Conservation (phyloP, 2,888 invertebrate genomes). For the Dicyrtomina minuta region DNA sequence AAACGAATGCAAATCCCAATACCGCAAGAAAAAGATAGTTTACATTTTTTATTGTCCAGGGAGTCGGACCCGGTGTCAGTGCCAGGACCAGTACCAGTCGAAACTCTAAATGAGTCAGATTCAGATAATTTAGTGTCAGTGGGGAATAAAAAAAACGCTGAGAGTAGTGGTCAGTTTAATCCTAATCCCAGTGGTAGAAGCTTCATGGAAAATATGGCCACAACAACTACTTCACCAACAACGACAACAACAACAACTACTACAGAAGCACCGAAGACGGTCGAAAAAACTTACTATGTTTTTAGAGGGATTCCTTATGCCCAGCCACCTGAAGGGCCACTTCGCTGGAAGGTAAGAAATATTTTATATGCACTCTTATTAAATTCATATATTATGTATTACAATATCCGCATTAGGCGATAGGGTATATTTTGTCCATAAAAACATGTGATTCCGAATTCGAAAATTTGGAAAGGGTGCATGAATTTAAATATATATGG, state of each 20-base stretch:
- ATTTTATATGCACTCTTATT: neutral
- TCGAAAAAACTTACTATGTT: constrained; percentile 36
- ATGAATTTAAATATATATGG: no score
- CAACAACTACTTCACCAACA: neutral
- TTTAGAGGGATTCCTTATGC: constrained; percentile 49
- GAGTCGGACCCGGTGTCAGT: no score
- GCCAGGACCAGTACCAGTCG: neutral
- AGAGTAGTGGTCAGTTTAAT: neutral
- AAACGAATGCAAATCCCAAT: constrained; percentile 18
- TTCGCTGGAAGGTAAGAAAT: constrained; percentile 38
- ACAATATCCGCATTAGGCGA: no score
- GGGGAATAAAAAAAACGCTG: neutral
- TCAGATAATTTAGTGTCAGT: neutral
- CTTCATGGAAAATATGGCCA: neutral
- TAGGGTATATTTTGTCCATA: no score
- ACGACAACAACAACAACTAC: neutral
- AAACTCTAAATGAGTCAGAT: neutral
- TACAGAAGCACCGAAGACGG: neutral
- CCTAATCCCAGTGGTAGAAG: neutral
- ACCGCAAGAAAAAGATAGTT: no score
- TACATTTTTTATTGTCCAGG: no score
- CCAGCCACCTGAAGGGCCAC: constrained; percentile 32
- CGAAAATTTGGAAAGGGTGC: no score
- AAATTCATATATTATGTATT: neutral
- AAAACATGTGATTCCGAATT: no score